Evolutionary conservation across 2,888 invertebrate genomes (phyloP).

Genomic region (Therioaphis trifolii): DNA sequence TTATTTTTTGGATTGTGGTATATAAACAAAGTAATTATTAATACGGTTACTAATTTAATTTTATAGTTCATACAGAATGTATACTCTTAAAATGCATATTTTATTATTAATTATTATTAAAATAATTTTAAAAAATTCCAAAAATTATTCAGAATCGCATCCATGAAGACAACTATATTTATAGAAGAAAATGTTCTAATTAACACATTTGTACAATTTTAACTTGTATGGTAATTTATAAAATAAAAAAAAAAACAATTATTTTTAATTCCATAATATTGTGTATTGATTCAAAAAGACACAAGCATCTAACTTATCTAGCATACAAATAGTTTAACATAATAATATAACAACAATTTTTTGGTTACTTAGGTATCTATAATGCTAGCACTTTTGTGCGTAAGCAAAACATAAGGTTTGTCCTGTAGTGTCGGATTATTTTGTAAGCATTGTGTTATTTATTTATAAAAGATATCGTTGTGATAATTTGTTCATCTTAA

Average conservation of each 20-base stretch:
- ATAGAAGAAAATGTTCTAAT: neutral
- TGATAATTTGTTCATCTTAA: neutral
- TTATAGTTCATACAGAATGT: no score
- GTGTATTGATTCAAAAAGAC: slow-evolving; percentile 30
- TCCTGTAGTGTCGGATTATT: neutral
- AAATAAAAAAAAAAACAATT: slow-evolving; percentile 27
- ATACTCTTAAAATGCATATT: neutral
- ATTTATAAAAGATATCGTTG: neutral
- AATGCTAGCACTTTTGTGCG: neutral
- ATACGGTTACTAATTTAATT: slow-evolving; percentile 15
- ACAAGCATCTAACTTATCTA: slow-evolving; percentile 21
- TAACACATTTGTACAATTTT: neutral
- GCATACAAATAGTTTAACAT: slow-evolving; percentile 41
- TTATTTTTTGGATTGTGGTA: slow-evolving; percentile 50
- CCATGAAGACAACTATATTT: neutral
- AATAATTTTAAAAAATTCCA: neutral
- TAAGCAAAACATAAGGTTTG: slow-evolving; percentile 22
- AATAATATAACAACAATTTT: slow-evolving; percentile 37
- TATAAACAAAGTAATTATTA: slow-evolving; percentile 29
- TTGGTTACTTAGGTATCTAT: slow-evolving; percentile 18
- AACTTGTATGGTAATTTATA: neutral
- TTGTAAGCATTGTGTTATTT: neutral
- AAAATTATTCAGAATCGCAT: neutral
- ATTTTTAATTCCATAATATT: slow-evolving; percentile 22
- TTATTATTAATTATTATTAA: neutral